phyloP scores from a whole-genome alignment of 2,797 vertebrate genomes.

The Carduelis carduelis region DNA sequence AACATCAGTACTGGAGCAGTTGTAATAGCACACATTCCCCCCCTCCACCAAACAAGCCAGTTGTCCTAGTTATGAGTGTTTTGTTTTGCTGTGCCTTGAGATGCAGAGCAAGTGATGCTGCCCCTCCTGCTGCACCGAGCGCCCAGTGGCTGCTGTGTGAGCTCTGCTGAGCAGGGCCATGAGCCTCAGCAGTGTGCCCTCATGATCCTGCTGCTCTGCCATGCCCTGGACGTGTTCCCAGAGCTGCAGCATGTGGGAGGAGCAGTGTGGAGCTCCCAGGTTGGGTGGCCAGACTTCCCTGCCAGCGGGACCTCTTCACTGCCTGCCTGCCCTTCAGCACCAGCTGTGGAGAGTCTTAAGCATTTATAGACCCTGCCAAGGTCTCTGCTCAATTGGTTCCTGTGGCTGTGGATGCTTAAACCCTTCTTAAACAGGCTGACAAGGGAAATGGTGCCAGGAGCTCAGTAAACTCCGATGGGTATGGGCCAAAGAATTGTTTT shows the following conservation, averaged over 20 bases:
- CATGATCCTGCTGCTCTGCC: accelerated
- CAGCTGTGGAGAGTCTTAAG: background rate
- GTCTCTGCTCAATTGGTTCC: background rate
- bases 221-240: accelerated
- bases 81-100: background rate
- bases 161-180: background rate
- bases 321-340: background rate
- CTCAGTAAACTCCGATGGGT: background rate
- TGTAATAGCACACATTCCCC: accelerated
- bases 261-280: accelerated
- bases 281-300: background rate
- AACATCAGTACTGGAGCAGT: background rate
- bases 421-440: background rate
- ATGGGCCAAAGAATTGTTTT: background rate
- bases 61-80: background rate
- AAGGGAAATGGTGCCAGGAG: background rate
- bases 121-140: background rate
- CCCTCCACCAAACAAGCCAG: background rate
- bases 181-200: background rate
- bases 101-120: accelerated
- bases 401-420: background rate
- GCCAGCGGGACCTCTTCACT: background rate
- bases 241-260: accelerated
- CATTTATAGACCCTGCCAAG: background rate
- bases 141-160: background rate